A percentile compares a stretch with the other conserved stretches of the same genome.
Evolutionary conservation across 2,113 vertebrate species (phyloP).

Genomic region (Malurus melanocephalus): DNA sequence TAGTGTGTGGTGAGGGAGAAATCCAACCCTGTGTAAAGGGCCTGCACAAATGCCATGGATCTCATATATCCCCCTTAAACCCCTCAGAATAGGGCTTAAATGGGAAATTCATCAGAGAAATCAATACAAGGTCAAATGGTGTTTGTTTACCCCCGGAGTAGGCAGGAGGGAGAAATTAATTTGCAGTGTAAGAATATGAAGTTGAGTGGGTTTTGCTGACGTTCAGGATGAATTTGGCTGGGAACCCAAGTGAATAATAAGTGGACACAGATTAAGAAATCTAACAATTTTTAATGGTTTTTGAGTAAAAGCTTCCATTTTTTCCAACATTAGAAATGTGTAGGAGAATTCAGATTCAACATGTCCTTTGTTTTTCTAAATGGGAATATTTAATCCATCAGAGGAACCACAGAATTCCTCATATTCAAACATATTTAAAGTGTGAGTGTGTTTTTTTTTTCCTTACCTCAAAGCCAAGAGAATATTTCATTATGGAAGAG

Average conservation of each 20-base stretch:
- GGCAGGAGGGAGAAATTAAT: neutral
- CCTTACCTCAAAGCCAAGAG: neutral
- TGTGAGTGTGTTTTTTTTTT: neutral
- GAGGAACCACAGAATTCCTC: neutral
- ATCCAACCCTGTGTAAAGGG: neutral
- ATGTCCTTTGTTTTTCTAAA: neutral
- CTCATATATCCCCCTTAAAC: conserved; percentile 1
- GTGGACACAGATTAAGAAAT: neutral
- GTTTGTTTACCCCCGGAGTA: neutral
- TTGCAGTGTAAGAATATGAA: neutral
- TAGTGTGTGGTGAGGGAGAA: neutral
- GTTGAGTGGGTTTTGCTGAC: conserved; percentile 15
- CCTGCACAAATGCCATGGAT: neutral
- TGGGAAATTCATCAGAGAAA: conserved; percentile 43
- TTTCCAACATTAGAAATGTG: neutral
- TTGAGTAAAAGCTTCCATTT: neutral
- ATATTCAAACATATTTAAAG: neutral
- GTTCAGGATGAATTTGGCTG: neutral
- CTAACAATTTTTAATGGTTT: neutral
- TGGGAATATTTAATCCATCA: neutral
- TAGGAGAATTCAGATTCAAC: neutral
- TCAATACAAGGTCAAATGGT: conserved; percentile 18
- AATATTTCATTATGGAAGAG: neutral
- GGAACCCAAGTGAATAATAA: neutral
- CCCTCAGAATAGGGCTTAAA: neutral